Conservation (phyloP, 64 coral and sea anemone genomes). For the Stylophora pistillata region DNA sequence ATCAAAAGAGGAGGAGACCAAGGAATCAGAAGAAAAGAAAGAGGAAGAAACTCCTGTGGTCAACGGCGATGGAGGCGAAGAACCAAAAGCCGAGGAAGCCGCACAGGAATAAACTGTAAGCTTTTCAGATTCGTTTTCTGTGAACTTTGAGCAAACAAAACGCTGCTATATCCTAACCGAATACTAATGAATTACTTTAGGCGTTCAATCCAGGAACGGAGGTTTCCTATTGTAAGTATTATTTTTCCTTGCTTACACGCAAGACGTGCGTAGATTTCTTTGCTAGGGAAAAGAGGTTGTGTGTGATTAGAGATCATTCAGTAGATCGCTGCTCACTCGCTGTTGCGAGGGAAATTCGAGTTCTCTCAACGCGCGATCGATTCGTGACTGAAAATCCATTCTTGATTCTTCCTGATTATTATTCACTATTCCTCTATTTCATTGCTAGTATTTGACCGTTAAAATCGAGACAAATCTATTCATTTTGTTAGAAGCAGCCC, state of each 20-base stretch:
- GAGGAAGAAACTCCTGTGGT: constrained; percentile 39
- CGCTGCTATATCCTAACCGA: constrained; percentile 43
- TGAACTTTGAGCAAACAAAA: constrained; percentile 65
- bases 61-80: constrained; percentile 56
- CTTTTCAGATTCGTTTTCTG: constrained; percentile 83
- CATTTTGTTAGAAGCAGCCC: constrained; percentile 29
- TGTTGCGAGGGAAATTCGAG: constrained; percentile 25
- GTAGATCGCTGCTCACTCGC: constrained; percentile 3
- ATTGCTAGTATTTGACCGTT: not conserved
- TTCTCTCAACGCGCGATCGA: constrained; percentile 7
- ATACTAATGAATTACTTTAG: constrained; percentile 47
- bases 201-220: constrained; percentile 27
- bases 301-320: not conserved
- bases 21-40: constrained; percentile 59
- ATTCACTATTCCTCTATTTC: constrained; percentile 17
- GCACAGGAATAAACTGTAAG: constrained; percentile 89
- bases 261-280: constrained; percentile 1
- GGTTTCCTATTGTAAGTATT: constrained; percentile 26
- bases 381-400: constrained; percentile 23
- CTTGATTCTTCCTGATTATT: constrained; percentile 20
- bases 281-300: not conserved
- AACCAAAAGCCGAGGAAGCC: constrained; percentile 58
- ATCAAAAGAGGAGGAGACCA: constrained; percentile 63
- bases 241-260: constrained; percentile 44
- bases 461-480: constrained; percentile 7